Conservation (phyloP, 2,888 invertebrate species). For the Panorpa germanica region DNA sequence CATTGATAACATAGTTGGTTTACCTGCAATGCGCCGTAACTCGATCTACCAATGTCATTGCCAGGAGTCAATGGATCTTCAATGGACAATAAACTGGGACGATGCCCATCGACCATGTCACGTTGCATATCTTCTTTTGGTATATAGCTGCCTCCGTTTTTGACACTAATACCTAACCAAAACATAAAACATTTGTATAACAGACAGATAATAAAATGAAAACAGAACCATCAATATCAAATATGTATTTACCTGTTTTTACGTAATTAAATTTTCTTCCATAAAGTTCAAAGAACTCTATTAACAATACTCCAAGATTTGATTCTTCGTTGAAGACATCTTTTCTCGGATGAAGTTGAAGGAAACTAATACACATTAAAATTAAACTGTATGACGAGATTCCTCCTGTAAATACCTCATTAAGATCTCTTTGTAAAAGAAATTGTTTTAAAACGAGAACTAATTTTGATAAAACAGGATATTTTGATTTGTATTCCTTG, state of each 20-base stretch:
- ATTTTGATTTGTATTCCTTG: slow-evolving; percentile 72
- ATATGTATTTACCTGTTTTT: slow-evolving; percentile 43
- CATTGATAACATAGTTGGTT: slow-evolving; percentile 21
- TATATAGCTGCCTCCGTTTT: slow-evolving; percentile 84
- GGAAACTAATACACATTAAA: slow-evolving; percentile 95
- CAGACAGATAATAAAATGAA: slow-evolving; percentile 3
- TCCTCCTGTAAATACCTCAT: slow-evolving; percentile 99
- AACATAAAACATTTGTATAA: not conserved
- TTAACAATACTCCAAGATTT: slow-evolving; percentile 85
- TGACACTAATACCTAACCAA: slow-evolving; percentile 51
- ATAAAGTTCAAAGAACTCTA: slow-evolving; percentile 95
- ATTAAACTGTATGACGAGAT: slow-evolving; percentile 98
- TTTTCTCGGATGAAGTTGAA: slow-evolving; percentile 77
- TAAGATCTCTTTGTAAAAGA: slow-evolving; percentile 90
- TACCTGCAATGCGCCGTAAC: slow-evolving; percentile 79
- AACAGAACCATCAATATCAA: not conserved
- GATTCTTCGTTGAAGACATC: slow-evolving; percentile 42
- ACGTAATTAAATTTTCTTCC: slow-evolving; percentile 93
- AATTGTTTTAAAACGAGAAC: slow-evolving; percentile 98
- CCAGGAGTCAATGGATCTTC: slow-evolving; percentile 93
- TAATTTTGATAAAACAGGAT: slow-evolving; percentile 80
- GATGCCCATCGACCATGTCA: slow-evolving; percentile 87
- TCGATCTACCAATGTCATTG: slow-evolving; percentile 95
- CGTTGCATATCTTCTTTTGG: slow-evolving; percentile 85
- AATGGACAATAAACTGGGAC: slow-evolving; percentile 87